Evolutionary conservation across 2,113 vertebrate genomes (phyloP).

Genomic region (Euleptes europaea): DNA sequence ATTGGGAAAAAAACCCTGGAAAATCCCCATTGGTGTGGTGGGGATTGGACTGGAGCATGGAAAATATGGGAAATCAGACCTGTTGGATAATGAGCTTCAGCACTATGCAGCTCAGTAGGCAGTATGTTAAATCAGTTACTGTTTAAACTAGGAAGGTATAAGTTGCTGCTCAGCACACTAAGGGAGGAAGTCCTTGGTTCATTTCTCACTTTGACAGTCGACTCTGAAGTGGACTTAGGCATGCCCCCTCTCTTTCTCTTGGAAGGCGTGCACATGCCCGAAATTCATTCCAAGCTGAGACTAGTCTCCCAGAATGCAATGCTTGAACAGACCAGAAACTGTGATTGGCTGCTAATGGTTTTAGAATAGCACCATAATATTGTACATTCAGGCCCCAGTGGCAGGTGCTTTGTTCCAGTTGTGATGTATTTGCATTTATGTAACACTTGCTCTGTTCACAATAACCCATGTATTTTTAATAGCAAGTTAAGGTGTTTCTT

Average conservation of each 20-base stretch:
- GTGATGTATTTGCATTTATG: background rate
- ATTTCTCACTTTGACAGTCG: background rate
- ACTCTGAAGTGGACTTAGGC: background rate
- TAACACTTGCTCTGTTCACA: background rate
- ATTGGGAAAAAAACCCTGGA: too few relatives aligned
- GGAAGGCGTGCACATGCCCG: too few relatives aligned
- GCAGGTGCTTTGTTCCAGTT: background rate
- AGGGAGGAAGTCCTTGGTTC: background rate
- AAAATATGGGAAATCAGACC: background rate
- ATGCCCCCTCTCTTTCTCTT: background rate
- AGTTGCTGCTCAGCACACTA: background rate
- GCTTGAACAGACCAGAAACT: background rate
- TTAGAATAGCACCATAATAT: background rate
- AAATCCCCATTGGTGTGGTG: too few relatives aligned
- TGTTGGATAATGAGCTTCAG: background rate
- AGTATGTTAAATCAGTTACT: background rate
- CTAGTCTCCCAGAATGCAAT: background rate
- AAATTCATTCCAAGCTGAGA: background rate
- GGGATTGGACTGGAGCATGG: too few relatives aligned
- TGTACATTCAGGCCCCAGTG: too few relatives aligned
- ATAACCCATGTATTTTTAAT: background rate
- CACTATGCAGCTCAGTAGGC: background rate
- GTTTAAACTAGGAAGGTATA: background rate
- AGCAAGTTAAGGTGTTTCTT: background rate
- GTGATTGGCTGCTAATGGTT: too few relatives aligned